A percentile compares a stretch with the other conserved stretches of the same genome.
These are phyloP conservation scores for Drosophila rubida DNA, from an alignment of 2,888 invertebrate genomes.

Conservation along the genomic window DNA sequence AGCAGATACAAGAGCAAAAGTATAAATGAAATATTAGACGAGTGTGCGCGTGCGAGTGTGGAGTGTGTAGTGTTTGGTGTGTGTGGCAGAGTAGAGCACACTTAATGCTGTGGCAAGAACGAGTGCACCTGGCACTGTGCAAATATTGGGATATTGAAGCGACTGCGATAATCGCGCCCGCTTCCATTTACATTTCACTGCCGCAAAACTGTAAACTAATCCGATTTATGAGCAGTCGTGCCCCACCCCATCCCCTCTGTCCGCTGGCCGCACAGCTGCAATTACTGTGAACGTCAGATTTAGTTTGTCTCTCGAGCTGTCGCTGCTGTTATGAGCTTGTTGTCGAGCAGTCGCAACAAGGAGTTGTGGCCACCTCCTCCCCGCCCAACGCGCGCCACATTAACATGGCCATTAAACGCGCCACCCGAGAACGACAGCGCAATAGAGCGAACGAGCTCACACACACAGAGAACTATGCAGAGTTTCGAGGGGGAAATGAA, in stretches of 20 bases:
- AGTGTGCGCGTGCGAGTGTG: background rate
- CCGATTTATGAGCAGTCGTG: constrained; percentile 59
- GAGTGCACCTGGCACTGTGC: background rate
- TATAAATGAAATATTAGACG: constrained; percentile 14
- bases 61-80: background rate
- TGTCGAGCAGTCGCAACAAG: constrained; percentile 15
- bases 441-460: background rate
- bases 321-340: constrained; percentile 14
- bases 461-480: too few species aligned
- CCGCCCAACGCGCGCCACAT: constrained; percentile 41
- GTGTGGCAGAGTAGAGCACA: background rate
- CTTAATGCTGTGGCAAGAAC: too few species aligned
- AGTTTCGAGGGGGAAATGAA: constrained; percentile 37
- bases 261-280: constrained; percentile 24
- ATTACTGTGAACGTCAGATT: constrained; percentile 33
- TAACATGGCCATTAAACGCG: constrained; percentile 72
- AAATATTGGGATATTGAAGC: background rate
- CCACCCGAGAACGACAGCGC: constrained; percentile 12
- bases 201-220: constrained; percentile 55
- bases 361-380: constrained; percentile 16
- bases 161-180: background rate
- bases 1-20: constrained; percentile 36
- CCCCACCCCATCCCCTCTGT: background rate
- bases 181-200: constrained; percentile 5
- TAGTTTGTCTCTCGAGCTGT: background rate